Percentiles rank a stretch among this genome's conserved stretches.
phyloP scores from a whole-genome alignment of 2,113 vertebrate genomes.

The Cricetomys ansorgei region DNA sequence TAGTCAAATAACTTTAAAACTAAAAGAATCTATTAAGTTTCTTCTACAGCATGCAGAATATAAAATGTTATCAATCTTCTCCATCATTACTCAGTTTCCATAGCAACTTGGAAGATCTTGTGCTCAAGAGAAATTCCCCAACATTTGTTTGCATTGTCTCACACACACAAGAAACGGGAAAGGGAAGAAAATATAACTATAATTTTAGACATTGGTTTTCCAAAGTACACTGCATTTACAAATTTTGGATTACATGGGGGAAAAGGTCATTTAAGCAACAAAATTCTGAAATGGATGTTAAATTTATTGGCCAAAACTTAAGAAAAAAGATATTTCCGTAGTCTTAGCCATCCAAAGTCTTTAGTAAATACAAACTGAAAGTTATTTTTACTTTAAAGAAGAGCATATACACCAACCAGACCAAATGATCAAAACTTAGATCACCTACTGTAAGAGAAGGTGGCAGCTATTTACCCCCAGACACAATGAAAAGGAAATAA shows the following conservation, averaged over 20 bases:
- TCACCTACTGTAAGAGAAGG: not conserved
- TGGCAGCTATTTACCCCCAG: not conserved
- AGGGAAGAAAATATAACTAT: not conserved
- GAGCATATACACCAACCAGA: not conserved
- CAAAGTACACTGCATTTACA: conserved; percentile 35
- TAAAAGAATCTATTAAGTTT: conserved; percentile 71
- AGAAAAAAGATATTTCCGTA: not conserved
- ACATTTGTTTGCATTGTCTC: conserved; percentile 34
- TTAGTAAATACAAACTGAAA: conserved; percentile 33
- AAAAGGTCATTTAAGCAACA: not conserved
- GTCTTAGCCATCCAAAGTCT: not conserved
- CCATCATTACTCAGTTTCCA: conserved; percentile 77
- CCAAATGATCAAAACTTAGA: not conserved
- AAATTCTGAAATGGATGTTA: not conserved
- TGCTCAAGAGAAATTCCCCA: conserved; percentile 52
- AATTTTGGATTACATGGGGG: conserved; percentile 26
- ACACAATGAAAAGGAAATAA: not conserved
- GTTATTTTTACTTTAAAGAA: not conserved
- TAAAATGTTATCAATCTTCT: conserved; percentile 75
- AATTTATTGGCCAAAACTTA: not conserved
- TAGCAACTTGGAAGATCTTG: conserved; percentile 77
- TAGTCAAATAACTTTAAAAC: conserved; percentile 49
- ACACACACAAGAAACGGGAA: not conserved
- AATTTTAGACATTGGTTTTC: not conserved
- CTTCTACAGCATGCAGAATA: conserved; percentile 47